Conservation (phyloP, 2,797 vertebrate species). For the Xenopus petersii region DNA sequence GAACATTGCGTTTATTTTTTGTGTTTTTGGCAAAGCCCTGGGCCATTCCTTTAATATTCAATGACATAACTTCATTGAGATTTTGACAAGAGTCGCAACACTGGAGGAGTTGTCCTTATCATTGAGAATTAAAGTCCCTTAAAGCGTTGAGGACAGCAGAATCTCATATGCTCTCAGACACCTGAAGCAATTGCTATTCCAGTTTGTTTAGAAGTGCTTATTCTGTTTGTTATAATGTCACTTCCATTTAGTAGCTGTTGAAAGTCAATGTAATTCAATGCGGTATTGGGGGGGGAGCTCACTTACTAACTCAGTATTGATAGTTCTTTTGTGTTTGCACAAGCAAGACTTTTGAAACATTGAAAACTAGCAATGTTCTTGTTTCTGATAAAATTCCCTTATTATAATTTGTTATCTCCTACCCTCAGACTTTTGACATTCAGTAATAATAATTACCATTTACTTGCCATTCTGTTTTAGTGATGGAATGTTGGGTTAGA, state of each 20-base stretch:
- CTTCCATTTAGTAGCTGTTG: conserved; percentile 71
- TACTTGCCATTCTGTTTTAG: too few species aligned
- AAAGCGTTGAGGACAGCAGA: conserved; percentile 77
- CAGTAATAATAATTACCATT: too few species aligned
- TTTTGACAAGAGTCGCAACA: conserved; percentile 68
- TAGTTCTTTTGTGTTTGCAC: neutral
- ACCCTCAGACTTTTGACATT: too few species aligned
- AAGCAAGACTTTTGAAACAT: neutral
- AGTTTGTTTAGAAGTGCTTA: conserved; percentile 76
- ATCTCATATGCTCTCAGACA: conserved; percentile 66
- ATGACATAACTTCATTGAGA: conserved; percentile 75
- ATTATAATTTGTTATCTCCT: too few species aligned
- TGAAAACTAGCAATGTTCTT: neutral
- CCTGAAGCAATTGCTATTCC: conserved; percentile 74
- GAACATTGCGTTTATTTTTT: conserved; percentile 73
- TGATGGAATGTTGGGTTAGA: too few species aligned
- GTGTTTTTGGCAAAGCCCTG: conserved; percentile 65
- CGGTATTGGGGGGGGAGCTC: conserved; percentile 47
- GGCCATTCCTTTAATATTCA: conserved; percentile 74
- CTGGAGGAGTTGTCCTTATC: conserved; percentile 74
- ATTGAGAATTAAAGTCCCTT: conserved; percentile 74
- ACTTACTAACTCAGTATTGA: neutral
- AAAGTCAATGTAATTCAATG: conserved; percentile 62
- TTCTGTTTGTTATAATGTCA: conserved; percentile 71
- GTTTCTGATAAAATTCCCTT: too few species aligned